These are phyloP conservation scores for Macropus fuliginosus DNA, from an alignment of 2,797 vertebrate genomes.

Conservation along the genomic window DNA sequence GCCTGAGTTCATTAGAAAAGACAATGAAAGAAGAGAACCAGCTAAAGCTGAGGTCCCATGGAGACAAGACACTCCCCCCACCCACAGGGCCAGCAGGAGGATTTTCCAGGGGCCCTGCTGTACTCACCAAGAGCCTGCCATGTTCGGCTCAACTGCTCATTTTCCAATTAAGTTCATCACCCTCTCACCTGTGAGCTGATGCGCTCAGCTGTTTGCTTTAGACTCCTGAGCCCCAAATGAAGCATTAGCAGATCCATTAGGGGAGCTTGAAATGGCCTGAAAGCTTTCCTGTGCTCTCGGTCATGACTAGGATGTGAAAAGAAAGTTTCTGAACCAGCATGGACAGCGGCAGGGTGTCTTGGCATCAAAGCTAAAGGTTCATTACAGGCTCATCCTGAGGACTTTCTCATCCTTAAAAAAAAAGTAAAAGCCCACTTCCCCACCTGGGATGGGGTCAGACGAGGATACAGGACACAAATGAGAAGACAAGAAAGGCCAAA, in stretches of 20 bases:
- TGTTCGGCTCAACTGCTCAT: neutral
- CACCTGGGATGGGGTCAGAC: neutral
- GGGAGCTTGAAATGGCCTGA: neutral
- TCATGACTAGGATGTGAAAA: neutral
- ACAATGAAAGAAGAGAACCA: neutral
- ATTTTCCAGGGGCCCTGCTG: neutral
- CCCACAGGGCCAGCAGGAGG: neutral
- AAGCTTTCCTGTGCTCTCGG: constrained; percentile 4
- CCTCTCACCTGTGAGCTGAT: constrained; percentile 4
- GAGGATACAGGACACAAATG: neutral
- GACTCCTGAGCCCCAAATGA: neutral
- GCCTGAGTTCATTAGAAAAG: neutral
- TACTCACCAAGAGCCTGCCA: neutral
- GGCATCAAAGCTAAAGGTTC: neutral
- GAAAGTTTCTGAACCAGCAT: neutral
- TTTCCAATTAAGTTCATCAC: constrained; percentile 12
- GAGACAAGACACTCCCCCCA: neutral
- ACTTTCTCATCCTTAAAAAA: neutral
- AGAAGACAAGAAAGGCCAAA: neutral
- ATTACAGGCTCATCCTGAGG: neutral
- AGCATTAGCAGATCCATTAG: constrained; percentile 4
- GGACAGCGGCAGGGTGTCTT: neutral
- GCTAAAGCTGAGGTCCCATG: neutral
- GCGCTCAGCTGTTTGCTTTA: neutral
- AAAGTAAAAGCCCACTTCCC: neutral